Base-by-base conservation (phyloP, 2,797 vertebrate species). In the Takifugu ocellatus region DNA sequence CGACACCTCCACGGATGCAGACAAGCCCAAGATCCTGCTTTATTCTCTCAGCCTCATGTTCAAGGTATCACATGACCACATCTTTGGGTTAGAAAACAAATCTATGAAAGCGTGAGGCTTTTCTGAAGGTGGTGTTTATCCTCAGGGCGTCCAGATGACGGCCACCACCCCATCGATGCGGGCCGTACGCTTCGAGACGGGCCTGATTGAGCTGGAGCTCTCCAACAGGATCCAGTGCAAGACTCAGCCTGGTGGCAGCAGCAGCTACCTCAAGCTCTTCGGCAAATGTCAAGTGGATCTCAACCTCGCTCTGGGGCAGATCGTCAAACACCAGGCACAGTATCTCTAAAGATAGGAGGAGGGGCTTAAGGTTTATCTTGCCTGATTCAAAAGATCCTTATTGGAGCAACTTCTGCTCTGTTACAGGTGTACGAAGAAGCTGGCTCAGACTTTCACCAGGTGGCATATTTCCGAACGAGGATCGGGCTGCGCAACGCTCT, bases 271-370 rank as follows among this genome's bases (percentile, higher is more conserved):
- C 25, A 99, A 99, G 75, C 92, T 99, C 26, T 99, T 99, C 68
- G 97, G 97, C 25, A 99, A 99, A 87, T 99, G 97, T 80, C 97
- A 99, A 70, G 97, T 99, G 47, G 97, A 99, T 82, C 91, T 99
- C 69, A 93, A 99, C 84, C 89, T 99, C 78, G 97, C 97, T 1
- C 88, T 99, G 2, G 97, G 97, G 43, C 97, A 99, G 85, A 99
- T 99, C 55, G 94, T 99, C 66, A 98, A 98, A 68, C 96, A 99
- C 84, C 97, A 99, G 93, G 97, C 98, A 70, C 5, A 2, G 31
- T 10, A 5, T 10, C 6, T 12, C 42, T 6, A 1, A 16, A 2
- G 36, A 7, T 39, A 14, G 1, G 36, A 7, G 36, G 21, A 2
- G 10, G 9, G 3, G 12, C 33, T 39, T 14, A 39, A 3, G 2